Evolutionary conservation across 1,140 invertebrate genomes (phyloP).

Genomic region (Tachypleus tridentatus): DNA sequence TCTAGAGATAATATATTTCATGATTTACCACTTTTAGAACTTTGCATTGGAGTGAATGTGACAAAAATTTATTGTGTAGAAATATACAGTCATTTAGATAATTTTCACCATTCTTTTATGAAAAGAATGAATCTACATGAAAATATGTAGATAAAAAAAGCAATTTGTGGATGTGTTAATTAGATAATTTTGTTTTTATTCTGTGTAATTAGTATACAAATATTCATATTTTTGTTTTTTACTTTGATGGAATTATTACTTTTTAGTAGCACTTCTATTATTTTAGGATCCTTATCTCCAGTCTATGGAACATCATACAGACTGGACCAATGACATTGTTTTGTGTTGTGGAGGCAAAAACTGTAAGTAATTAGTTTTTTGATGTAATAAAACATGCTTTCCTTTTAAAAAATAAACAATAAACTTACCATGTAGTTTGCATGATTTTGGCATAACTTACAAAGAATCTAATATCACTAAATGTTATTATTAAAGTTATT

Average conservation of each 20-base stretch:
- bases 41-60: background rate
- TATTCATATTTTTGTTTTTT: too few relatives aligned
- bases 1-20: too few relatives aligned
- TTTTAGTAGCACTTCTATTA: background rate
- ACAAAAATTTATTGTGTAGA: background rate
- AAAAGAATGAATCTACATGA: too few relatives aligned
- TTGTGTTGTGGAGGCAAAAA: conserved; percentile 93
- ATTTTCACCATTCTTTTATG: background rate
- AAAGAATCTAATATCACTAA: too few relatives aligned
- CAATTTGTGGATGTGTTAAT: too few relatives aligned
- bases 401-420: conserved; percentile 5
- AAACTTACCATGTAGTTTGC: conserved; percentile 4
- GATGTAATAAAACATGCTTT: background rate
- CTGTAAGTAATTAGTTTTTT: conserved; percentile 41
- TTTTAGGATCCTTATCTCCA: conserved; percentile 72
- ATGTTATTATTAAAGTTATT: too few relatives aligned
- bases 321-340: conserved; percentile 99
- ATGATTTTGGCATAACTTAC: too few relatives aligned
- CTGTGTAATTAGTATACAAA: too few relatives aligned
- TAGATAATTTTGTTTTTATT: too few relatives aligned
- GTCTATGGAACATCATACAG: conserved; percentile 87
- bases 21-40: too few relatives aligned
- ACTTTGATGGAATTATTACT: too few relatives aligned
- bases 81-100: background rate
- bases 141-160: too few relatives aligned